Evolutionary conservation across 2,888 invertebrate species (phyloP).

Genomic region (Muscina levida): DNA sequence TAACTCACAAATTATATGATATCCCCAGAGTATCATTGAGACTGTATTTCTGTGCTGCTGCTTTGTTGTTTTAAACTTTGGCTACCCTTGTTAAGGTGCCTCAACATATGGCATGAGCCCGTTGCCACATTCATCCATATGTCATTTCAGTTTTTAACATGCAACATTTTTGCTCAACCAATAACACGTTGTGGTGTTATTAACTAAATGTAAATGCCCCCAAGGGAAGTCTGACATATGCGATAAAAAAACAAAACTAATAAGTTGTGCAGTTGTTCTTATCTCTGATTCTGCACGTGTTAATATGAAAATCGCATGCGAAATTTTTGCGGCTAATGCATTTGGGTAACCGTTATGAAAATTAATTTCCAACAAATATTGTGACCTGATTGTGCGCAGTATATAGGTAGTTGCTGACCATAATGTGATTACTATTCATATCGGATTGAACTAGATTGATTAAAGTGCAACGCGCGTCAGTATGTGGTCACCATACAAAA

Average conservation of each 20-base stretch:
- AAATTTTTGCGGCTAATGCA: constrained; percentile 30
- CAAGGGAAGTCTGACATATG: constrained; percentile 24
- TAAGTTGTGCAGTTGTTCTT: constrained; percentile 40
- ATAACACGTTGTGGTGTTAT: constrained; percentile 18
- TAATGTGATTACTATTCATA: neutral
- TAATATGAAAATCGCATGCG: constrained; percentile 48
- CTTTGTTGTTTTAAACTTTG: no score
- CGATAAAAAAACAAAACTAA: no score
- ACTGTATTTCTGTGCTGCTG: no score
- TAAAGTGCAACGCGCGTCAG: no score
- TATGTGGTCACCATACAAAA: no score
- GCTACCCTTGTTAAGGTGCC: no score
- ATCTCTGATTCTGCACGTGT: constrained; percentile 45
- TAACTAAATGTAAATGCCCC: constrained; percentile 16
- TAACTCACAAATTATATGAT: no score
- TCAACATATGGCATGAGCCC: no score
- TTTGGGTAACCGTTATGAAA: constrained; percentile 41
- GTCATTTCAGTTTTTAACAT: constrained; percentile 51
- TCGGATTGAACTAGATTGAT: no score
- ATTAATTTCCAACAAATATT: constrained; percentile 14
- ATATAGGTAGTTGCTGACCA: constrained; percentile 56
- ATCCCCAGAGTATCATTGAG: no score
- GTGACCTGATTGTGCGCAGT: no score
- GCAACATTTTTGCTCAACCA: constrained; percentile 37
- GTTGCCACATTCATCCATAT: no score